Evolutionary conservation across 2,113 vertebrate species (phyloP), one percentile per base, ranked within the genome.

Genomic region (Taxidea taxus): DNA sequence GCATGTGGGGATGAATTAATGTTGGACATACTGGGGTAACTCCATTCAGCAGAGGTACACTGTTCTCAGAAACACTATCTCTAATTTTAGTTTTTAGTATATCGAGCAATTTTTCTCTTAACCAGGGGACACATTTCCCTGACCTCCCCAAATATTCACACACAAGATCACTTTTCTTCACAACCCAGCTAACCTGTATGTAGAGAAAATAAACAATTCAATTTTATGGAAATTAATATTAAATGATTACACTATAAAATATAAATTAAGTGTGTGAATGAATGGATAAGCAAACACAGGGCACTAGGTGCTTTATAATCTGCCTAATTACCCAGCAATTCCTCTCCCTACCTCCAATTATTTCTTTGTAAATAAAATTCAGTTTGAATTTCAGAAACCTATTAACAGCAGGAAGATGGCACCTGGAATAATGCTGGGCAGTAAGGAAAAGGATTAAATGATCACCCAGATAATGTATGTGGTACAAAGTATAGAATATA

Each of bases 51-150:
- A 95, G 47, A 80, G 10, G 54, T 44, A 6, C 21, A 54, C n/a
- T 94, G 81, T 93, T 87, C 91, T 97, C 44, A 94, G 62, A 92
- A 90, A 86, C 29, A 83, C 5, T 88, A 78, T 5, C 21, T 18
- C 31, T 85, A 60, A 89, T 90, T 89, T 94, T 68, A 95, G 39
- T 34, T 91, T 89, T 87, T 49, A 87, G 44, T 72, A 58, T 25
- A 21, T 85, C 3, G 1, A 85, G 10, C 37, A 90, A 75, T 74
- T 85, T 91, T 85, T 70, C 39, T 91, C 37, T 16, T 72, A 77
- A 75, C 3, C 12, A 80, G 56, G 16, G 34, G 16, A 47, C 54
- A 84, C 0, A 49, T 68, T 83, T 47, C 47, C 20, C 7, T 94
- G n/a, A 4, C 75, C 74, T 70, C 94, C 29, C 25, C 87, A 66